These are phyloP conservation scores for Papilio machaon DNA, from an alignment of 1,140 invertebrate genomes.

Conservation along the genomic window DNA sequence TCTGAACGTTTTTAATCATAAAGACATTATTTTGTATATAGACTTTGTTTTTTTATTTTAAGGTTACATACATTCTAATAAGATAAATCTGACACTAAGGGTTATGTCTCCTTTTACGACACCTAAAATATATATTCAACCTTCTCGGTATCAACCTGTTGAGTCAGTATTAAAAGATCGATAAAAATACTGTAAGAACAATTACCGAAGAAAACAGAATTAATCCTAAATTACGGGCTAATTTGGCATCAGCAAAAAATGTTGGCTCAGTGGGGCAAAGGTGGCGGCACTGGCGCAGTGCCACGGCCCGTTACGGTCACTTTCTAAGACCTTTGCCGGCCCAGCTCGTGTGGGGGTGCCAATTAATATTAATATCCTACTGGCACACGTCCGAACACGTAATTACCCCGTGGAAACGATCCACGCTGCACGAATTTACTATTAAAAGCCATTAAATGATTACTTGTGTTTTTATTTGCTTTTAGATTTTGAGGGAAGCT, in stretches of 20 bases:
- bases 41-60: neutral
- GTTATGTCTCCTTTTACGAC: neutral
- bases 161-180: neutral
- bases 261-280: conserved; percentile 26
- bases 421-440: conserved; percentile 26
- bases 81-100: too few relatives aligned
- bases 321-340: conserved; percentile 15
- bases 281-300: conserved; percentile 9
- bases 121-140: neutral
- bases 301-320: conserved; percentile 17
- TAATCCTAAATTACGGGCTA: neutral
- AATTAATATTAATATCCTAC: conserved; percentile 32
- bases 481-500: neutral
- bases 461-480: neutral
- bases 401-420: conserved; percentile 22
- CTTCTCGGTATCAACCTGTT: neutral
- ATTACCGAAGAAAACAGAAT: conserved; percentile 13
- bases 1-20: neutral
- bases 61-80: neutral
- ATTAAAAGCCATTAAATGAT: conserved; percentile 22
- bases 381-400: conserved; percentile 31
- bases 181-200: neutral
- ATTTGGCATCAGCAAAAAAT: conserved; percentile 26
- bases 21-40: neutral
- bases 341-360: conserved; percentile 12